Conservation (phyloP, 2,888 invertebrate genomes). For the Pristionchus exspectatus region DNA sequence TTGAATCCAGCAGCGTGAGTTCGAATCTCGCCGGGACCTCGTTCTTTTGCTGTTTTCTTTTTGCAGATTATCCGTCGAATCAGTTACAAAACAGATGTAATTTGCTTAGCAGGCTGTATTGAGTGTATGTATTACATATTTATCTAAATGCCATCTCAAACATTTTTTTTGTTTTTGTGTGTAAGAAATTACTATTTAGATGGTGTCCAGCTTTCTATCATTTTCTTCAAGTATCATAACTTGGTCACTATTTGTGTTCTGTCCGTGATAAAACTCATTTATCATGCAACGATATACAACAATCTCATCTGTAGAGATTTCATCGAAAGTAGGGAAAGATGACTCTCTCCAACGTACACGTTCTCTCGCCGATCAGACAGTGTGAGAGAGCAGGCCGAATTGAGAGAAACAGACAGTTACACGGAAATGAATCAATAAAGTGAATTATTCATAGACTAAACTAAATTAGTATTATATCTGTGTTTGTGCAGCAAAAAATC, state of each 20-base stretch:
- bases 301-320: constrained; percentile 21
- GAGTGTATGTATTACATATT: too few relatives aligned
- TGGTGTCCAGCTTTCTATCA: neutral
- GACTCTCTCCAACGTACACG: too few relatives aligned
- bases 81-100: too few relatives aligned
- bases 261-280: neutral
- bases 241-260: neutral
- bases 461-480: constrained; percentile 37
- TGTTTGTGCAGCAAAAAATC: neutral
- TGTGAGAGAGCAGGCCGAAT: too few relatives aligned
- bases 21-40: constrained; percentile 66
- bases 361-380: too few relatives aligned
- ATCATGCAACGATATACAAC: constrained; percentile 15
- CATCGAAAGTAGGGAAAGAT: neutral
- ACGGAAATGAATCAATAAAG: neutral
- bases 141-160: too few relatives aligned
- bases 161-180: too few relatives aligned
- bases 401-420: too few relatives aligned
- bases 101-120: too few relatives aligned
- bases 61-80: too few relatives aligned
- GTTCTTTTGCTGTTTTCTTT: too few relatives aligned
- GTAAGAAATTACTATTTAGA: too few relatives aligned
- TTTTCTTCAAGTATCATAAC: neutral
- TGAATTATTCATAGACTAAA: neutral
- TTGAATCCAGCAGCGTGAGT: constrained; percentile 74